A percentile compares a stretch with the other conserved stretches of the same genome.
Evolutionary conservation across 2,797 vertebrate genomes (phyloP).

Genomic region (Eulemur mongoz): DNA sequence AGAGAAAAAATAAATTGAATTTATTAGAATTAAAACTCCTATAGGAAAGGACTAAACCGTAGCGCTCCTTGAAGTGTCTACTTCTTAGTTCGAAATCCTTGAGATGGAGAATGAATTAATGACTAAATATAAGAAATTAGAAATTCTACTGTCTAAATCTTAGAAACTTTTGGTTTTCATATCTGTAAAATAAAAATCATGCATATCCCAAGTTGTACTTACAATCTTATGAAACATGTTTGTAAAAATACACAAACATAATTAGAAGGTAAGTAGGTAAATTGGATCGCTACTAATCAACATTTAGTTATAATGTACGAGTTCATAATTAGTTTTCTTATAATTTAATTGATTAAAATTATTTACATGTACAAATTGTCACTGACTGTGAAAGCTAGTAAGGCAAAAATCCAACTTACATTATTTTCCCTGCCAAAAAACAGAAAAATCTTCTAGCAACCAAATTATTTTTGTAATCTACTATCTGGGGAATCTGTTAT

Average conservation of each 20-base stretch:
- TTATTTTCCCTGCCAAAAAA: background rate
- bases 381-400: background rate
- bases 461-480: background rate
- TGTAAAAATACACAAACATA: background rate
- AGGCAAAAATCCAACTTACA: background rate
- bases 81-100: background rate
- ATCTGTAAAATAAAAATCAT: background rate
- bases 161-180: background rate
- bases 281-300: background rate
- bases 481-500: background rate
- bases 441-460: background rate
- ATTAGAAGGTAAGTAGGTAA: background rate
- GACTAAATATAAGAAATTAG: background rate
- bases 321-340: slow-evolving; percentile 13
- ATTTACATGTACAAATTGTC: background rate
- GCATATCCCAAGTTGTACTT: background rate
- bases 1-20: background rate
- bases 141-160: background rate
- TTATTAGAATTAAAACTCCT: background rate
- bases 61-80: background rate
- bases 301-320: background rate
- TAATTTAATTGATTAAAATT: background rate
- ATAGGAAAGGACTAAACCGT: background rate
- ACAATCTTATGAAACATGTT: background rate
- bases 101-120: slow-evolving; percentile 3